Base-by-base conservation (phyloP, 2,797 vertebrate species). In the Rhinogobio ventralis region DNA sequence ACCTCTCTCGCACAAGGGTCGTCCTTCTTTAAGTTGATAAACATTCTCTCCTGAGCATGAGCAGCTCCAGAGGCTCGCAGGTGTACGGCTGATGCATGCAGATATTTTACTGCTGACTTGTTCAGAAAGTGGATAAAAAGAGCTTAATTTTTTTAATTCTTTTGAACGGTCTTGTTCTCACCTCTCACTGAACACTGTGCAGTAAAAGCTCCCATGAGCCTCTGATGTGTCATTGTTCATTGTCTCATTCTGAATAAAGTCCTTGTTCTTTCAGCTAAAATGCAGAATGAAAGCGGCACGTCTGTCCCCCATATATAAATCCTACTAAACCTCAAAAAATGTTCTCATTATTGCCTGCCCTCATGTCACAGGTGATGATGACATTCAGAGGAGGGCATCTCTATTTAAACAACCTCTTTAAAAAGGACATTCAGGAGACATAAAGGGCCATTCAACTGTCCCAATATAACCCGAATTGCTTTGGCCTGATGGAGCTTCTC, bases 171-270 rank as follows among this genome's bases (percentile, higher is more conserved):
- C 57, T 49, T 67, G 23, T 39, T 77, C 72, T 55, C 62, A 66
- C 28, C 69, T 76, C 62, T 23, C 33, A 19, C 8, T 33, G 4
- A 28, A 45, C 9, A 67, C 73, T 60, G 49, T 30, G 30, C 62
- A 20, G 53, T 23, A 30, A 75, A 68, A 67, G 76, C 51, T 84
- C 25, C 20, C 20, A 33, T 76, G 10, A 71, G 30, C 67, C 82
- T 64, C 76, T 87, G 73, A 79, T 28, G 66, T n/a, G 72, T 67
- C 85, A 84, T 87, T 87, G 89, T 88, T 86, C 68, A 89, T 88
- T 83, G 90, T 89, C 57, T 51, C 39, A 42, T 83, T 51, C 77
- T 83, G 72, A 90, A 86, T 78, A 45, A 76, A 60, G 39, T 20
- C 82, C 79, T 88, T 91, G 87, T 89, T 86, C 49, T 64, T 62